Base-by-base conservation (phyloP, 2,113 vertebrate genomes). In the Caranx melampygus region DNA sequence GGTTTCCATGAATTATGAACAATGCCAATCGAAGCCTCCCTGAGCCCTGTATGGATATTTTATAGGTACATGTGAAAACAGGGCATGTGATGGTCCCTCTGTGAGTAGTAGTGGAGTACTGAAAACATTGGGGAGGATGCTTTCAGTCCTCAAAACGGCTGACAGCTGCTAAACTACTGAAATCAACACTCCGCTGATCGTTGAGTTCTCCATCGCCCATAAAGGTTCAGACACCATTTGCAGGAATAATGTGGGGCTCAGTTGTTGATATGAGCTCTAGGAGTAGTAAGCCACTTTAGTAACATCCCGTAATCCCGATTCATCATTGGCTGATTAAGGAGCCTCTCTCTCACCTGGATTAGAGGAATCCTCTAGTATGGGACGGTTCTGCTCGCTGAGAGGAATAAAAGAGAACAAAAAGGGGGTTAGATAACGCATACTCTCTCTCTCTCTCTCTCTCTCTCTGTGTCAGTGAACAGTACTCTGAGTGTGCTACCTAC, bases 401-500 rank as follows among this genome's bases (percentile, higher is more conserved):
- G 75, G 66, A 80, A 69, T 82, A 47, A 82, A 83, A 78, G 82
- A 60, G 74, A 82, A 88, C 58, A 81, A 63, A 86, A 88, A 65
- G 33, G 34, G 63, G 44, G 71, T 88, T 89, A 79, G 87, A 88
- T 88, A 88, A 92, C 90, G 80, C 77, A 80, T 72, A 31, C 57
- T 72, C 81, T 58, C 75, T 86, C 63, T 86, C n/a, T n/a, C 68
- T 74, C 49, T 82, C 55, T 63, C 44, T 73, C 33, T 65, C 34
- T 51, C 35, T 75, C 72, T 85, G 57, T 68, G 70, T 67, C 66
- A 54, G 72, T 1, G 81, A 91, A 90, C 89, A 89, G 82, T 81
- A 65, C 73, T 72, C 75, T 85, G 84, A 92, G 89, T 93, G 88
- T 90, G 79, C 90, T 93, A 93, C 90, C 91, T 94, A 94, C 91